Conservation (phyloP, 2,113 vertebrate species). For the Centrocercus urophasianus region DNA sequence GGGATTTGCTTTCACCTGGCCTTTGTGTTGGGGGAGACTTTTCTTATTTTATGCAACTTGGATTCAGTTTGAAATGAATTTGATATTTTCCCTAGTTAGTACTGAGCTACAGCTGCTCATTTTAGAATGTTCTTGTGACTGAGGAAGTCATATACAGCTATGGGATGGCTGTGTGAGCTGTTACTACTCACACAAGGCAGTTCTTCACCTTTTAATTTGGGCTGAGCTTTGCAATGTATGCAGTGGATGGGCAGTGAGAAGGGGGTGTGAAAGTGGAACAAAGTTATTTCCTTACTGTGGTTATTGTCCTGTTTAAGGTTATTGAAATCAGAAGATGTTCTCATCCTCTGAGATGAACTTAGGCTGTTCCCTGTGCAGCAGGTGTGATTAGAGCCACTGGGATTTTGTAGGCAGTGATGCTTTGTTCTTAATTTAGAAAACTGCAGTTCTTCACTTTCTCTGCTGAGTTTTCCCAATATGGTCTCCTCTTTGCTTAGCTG, state of each 20-base stretch:
- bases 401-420: not conserved
- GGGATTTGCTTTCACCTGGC: not conserved
- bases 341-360: not conserved
- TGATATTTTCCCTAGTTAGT: not conserved
- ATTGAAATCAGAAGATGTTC: not conserved
- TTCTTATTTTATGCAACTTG: not conserved
- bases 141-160: not conserved
- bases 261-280: not conserved
- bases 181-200: not conserved
- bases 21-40: not conserved
- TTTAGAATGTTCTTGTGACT: not conserved
- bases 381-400: not conserved
- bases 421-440: not conserved
- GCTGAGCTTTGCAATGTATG: not conserved
- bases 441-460: not conserved
- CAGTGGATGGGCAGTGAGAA: not conserved
- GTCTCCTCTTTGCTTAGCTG: not conserved
- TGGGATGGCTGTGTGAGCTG: not conserved
- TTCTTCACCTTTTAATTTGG: not conserved
- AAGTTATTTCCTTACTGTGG: not conserved
- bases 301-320: not conserved
- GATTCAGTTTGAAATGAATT: not conserved
- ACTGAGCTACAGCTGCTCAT: not conserved
- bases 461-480: not conserved
- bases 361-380: not conserved